Conservation (phyloP, 1,140 invertebrate genomes). For the Brachionus asplanchnoidis region DNA sequence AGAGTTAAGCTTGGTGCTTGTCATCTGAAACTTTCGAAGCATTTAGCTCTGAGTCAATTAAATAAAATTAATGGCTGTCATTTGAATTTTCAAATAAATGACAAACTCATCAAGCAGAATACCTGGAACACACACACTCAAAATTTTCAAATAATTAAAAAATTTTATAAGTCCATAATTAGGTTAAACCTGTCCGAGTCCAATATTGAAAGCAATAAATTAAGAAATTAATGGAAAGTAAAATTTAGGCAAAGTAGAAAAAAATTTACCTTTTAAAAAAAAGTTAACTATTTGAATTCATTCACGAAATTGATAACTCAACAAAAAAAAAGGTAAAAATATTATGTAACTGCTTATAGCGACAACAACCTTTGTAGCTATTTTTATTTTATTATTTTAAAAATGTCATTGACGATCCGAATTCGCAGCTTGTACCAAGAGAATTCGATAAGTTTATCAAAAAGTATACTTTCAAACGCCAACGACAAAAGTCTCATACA, state of each 20-base stretch:
- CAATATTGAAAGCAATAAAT: not conserved
- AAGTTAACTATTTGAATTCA: not conserved
- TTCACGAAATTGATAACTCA: not conserved
- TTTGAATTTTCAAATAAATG: too few species aligned
- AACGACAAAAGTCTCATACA: not conserved
- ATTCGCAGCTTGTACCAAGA: not conserved
- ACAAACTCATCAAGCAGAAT: too few species aligned
- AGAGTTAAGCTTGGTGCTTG: too few species aligned
- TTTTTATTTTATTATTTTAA: not conserved
- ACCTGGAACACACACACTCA: too few species aligned
- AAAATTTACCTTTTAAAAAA: not conserved
- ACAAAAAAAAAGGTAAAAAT: not conserved
- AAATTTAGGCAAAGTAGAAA: not conserved
- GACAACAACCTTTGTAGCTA: not conserved
- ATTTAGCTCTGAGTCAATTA: not conserved
- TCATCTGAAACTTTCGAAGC: not conserved
- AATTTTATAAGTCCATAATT: too few species aligned
- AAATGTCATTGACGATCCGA: not conserved
- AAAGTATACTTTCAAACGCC: not conserved
- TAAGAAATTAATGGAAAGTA: not conserved
- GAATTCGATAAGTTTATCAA: not conserved
- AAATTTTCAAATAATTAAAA: too few species aligned
- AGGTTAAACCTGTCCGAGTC: not conserved
- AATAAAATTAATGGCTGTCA: not conserved
- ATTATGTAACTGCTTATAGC: not conserved